Evolutionary conservation across 2,888 invertebrate species (phyloP).

Genomic region (Trissolcus brochymenae): DNA sequence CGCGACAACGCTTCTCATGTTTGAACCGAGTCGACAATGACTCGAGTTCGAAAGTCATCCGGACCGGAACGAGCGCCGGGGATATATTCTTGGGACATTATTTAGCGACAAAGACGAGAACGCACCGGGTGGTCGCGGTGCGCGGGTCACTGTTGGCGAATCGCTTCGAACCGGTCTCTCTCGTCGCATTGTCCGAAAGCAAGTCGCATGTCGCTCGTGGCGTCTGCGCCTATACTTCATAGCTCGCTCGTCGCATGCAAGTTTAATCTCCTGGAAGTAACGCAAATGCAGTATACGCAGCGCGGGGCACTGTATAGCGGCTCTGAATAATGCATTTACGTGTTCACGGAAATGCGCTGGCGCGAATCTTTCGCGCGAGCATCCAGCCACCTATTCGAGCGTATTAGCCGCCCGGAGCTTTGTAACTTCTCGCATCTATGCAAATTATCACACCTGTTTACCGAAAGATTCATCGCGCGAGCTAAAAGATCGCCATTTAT

Average conservation of each 20-base stretch:
- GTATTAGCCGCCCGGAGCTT: conserved; percentile 54
- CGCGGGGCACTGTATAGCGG: conserved; percentile 47
- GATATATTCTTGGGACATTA: conserved; percentile 26
- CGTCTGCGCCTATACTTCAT: conserved; percentile 70
- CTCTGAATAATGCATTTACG: conserved; percentile 61
- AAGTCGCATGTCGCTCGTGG: conserved; percentile 70
- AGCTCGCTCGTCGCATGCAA: conserved; percentile 71
- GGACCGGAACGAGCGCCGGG: conserved; percentile 1
- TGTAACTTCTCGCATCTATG: conserved; percentile 52
- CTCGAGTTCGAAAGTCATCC: conserved; percentile 15
- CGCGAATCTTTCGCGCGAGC: conserved; percentile 64
- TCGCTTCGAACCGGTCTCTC: conserved; percentile 27
- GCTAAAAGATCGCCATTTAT: conserved; percentile 36
- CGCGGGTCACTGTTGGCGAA: conserved; percentile 24
- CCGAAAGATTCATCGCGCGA: conserved; percentile 46
- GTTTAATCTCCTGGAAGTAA: conserved; percentile 76
- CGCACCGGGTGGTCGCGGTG: conserved; percentile 29
- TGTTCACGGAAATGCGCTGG: conserved; percentile 59
- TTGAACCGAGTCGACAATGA: background rate
- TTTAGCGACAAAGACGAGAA: conserved; percentile 30
- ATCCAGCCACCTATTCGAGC: conserved; percentile 61
- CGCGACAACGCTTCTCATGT: background rate
- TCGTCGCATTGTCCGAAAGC: conserved; percentile 68
- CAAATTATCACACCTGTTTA: conserved; percentile 58
- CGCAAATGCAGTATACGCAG: conserved; percentile 66